These are phyloP conservation scores for Eubucco bourcierii DNA, from an alignment of 2,113 vertebrate species.

Conservation along the genomic window DNA sequence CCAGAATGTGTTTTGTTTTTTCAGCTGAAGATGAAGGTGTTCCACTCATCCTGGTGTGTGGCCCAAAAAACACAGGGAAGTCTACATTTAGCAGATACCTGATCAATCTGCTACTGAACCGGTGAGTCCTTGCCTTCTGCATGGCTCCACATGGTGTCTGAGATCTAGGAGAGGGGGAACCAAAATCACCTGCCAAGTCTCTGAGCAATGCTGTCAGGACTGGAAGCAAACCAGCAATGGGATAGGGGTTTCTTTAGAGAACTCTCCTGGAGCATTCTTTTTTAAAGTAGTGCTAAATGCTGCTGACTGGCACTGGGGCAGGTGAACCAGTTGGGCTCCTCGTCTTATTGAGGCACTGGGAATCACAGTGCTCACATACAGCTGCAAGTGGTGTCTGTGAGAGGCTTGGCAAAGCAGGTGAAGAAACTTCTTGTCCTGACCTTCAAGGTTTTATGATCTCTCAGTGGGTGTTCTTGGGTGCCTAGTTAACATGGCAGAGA, in stretches of 20 bases:
- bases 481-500: accelerated
- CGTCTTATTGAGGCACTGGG: neutral
- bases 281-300: accelerated
- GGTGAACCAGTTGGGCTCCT: accelerated
- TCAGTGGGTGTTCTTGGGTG: neutral
- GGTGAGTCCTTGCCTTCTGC: slow-evolving; percentile 68
- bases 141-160: too few species aligned
- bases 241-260: neutral
- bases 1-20: neutral
- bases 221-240: neutral
- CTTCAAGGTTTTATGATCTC: accelerated
- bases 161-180: neutral
- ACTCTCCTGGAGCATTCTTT: neutral
- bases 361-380: accelerated
- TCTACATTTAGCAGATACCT: slow-evolving; percentile 90
- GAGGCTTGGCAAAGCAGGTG: neutral
- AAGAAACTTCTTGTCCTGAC: neutral
- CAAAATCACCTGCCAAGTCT: neutral
- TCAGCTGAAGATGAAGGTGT: slow-evolving; percentile 85
- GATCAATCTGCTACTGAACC: slow-evolving; percentile 90
- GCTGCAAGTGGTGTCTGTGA: neutral
- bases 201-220: neutral
- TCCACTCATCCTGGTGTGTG: slow-evolving; percentile 87
- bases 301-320: too few species aligned
- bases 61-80: slow-evolving; percentile 89